Base-by-base conservation (phyloP, 1,140 invertebrate genomes). In the Cherax destructor region DNA sequence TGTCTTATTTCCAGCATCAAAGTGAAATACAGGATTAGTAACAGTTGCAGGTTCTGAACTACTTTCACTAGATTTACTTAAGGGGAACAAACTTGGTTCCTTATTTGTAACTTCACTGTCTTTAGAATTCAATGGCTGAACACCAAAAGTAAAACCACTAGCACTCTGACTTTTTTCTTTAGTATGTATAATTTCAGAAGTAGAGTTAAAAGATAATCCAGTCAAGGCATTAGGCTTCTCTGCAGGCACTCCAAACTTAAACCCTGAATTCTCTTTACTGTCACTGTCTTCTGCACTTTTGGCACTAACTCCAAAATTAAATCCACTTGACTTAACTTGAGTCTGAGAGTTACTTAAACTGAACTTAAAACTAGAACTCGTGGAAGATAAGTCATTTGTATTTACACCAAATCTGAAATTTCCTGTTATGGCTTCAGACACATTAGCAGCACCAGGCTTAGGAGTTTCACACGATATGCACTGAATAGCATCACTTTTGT, bases 391-490 rank as follows among this genome's bases (percentile, higher is more conserved):
- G 76, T 85, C 80, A 84, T 77, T 92, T 83, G 83, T 76, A 86
- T 85, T 86, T 78, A 88, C 83, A 91, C 88, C 92, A 87, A 92
- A 92, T 76, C 86, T 90, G 72, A 89, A 92, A 50, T 90, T 86
- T 49, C 88, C 88, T 83, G 84, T 86, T 76, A 92, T 93, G 79
- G 88, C 78, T 93, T 93, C 52, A 56, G 93, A 89, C 61, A 93
- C 89, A 18, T 92, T 72, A 52, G 89, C 93, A 13, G 93, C 86
- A 59, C 94, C 95, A 30, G 95, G 94, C 93, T 96, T 95, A 16
- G 92, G n/a, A 59, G 93, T 94, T 80, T 95, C 94, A 93, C 95
- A 96, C 18, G 96, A 95, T 41, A 94, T 92, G 94, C 96, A 97
- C 92, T 95, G 95, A 1, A 91, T 94, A 56, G 93, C 94, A 41